Base-by-base conservation (phyloP, 2,888 invertebrate genomes). In the Melieria picta region DNA sequence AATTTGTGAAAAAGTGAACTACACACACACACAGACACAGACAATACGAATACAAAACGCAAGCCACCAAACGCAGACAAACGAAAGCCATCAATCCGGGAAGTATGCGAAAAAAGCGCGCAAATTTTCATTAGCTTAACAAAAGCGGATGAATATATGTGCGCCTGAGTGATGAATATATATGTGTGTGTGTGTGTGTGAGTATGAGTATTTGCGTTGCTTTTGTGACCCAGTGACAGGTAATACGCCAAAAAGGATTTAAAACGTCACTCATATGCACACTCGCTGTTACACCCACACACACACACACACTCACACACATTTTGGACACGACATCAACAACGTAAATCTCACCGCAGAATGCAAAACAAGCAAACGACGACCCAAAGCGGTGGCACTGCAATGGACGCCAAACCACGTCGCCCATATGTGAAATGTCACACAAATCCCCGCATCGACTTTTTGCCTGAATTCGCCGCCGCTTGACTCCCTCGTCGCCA, bases 211-310 rank as follows among this genome's bases (percentile, higher is more conserved):
- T 61, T 69, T 57, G 47, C 72, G 72, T 30, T 48, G 42, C 65
- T 61, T 66, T 72, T 58, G 69, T 72, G 72, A 71, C 72, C 69
- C 72, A 72, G 62, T 67, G 72, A 65, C 65, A 74, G 48, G 66
- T 72, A 69, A 73, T 69, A 69, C 69, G 45, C 48, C 69, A 73
- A 71, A 71, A 75, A 65, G 69, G 73, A 76, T 73, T 74, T 74
- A 75, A 77, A 71, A 69, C 71, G 75, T 76, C 76, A 73, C 68
- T 74, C 73, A 72, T 65, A 67, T 70, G 70, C 75, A 65, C 67
- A 69, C 57, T 55, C 48, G 60, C 50, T 48, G 7, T 70, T 46
- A 68, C 57, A 70, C 50, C 47, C 64, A 13, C 43, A 52, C 43
- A 65, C 50, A 58, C 42, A 65, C 11, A 48, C 57, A 47, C 42